phyloP scores from a whole-genome alignment of 2,797 vertebrate species.

The Gallirallus australis region DNA sequence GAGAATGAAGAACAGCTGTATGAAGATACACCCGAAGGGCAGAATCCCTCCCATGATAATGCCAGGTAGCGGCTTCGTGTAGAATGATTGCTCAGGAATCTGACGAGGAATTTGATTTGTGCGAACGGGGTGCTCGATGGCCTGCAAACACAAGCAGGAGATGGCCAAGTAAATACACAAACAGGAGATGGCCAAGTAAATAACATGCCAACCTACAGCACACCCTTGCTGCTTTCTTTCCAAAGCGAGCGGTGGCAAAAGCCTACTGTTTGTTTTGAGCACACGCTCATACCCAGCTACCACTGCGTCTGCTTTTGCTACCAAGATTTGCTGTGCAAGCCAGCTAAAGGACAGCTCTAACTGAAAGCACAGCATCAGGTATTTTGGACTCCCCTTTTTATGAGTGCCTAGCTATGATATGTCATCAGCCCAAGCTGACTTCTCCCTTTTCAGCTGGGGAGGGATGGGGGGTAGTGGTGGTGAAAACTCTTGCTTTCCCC shows the following conservation, averaged over 20 bases:
- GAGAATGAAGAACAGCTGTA: conserved; percentile 96
- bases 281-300: not conserved
- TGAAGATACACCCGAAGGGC: conserved; percentile 95
- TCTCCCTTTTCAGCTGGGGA: not conserved
- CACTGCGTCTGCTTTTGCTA: not conserved
- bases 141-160: conserved; percentile 68
- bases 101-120: conserved; percentile 96
- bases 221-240: not conserved
- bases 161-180: not conserved
- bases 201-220: not conserved
- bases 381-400: not conserved
- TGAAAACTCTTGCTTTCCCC: not conserved
- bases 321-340: not conserved
- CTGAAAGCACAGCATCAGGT: not conserved
- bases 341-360: not conserved
- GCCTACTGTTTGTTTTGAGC: conserved; percentile 9
- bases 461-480: not conserved
- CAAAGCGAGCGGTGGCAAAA: not conserved
- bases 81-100: conserved; percentile 94
- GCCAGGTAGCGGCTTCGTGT: conserved; percentile 91
- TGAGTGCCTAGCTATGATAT: not conserved
- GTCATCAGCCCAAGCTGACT: not conserved
- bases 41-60: conserved; percentile 95
- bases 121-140: conserved; percentile 94
- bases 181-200: not conserved